Evolutionary conservation across 2,797 vertebrate species (phyloP).

Genomic region (Epinephelus awoara): DNA sequence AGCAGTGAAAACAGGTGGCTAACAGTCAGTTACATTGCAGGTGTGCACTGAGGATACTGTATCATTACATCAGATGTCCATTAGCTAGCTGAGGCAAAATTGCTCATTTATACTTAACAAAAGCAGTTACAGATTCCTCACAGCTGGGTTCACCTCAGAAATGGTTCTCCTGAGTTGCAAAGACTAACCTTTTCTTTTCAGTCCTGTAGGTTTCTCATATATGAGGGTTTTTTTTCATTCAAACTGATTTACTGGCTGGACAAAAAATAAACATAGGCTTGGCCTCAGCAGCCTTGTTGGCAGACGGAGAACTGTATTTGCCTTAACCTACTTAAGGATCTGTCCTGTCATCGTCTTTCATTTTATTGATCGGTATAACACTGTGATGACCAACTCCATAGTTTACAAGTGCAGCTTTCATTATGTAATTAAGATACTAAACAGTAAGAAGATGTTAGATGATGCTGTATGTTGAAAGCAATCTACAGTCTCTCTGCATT

Average conservation of each 20-base stretch:
- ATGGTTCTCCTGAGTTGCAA: neutral
- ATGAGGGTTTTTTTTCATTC: constrained; percentile 3
- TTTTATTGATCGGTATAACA: constrained; percentile 47
- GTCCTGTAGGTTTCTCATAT: neutral
- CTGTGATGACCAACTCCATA: neutral
- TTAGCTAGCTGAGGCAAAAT: constrained; percentile 17
- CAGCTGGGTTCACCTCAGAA: constrained; percentile 27
- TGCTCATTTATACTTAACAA: constrained; percentile 33
- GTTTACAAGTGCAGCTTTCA: constrained; percentile 6
- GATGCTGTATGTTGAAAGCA: constrained; percentile 3
- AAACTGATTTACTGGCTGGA: constrained; percentile 1
- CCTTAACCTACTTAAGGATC: constrained; percentile 27
- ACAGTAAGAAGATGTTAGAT: constrained; percentile 9
- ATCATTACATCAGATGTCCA: constrained; percentile 27
- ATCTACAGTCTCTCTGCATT: constrained; percentile 15
- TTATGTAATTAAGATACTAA: constrained; percentile 18
- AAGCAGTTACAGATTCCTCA: constrained; percentile 35
- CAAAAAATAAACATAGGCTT: neutral
- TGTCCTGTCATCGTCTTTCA: constrained; percentile 42
- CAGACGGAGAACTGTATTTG: constrained; percentile 14
- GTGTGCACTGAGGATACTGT: constrained; percentile 27
- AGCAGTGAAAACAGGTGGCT: constrained; percentile 14
- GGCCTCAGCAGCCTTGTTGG: constrained; percentile 6
- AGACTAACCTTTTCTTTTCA: neutral
- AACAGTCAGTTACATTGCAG: constrained; percentile 18